These are phyloP conservation scores for Thamnophis elegans DNA, from an alignment of 2,797 vertebrate genomes.

Conservation along the genomic window DNA sequence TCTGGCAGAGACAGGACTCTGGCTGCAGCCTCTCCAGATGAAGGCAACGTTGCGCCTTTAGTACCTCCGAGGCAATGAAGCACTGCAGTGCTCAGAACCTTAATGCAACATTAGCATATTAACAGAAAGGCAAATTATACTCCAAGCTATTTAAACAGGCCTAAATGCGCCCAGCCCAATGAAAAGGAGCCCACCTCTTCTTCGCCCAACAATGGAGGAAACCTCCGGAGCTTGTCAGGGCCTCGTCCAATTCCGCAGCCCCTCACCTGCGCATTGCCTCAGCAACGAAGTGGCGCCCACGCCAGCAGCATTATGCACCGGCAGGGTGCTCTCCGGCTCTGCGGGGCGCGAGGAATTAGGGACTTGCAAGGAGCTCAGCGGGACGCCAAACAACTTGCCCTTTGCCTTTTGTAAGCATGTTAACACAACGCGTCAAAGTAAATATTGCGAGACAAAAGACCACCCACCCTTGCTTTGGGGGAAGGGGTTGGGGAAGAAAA, in stretches of 20 bases:
- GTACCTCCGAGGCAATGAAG: conserved; percentile 15
- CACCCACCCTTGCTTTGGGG: conserved; percentile 2
- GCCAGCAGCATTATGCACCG: background rate
- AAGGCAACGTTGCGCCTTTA: background rate
- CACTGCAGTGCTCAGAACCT: background rate
- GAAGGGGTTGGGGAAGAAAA: background rate
- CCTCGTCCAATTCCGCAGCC: background rate
- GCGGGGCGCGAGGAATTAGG: background rate
- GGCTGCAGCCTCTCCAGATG: background rate
- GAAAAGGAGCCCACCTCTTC: background rate
- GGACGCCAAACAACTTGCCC: background rate
- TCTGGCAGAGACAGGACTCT: background rate
- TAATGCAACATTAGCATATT: rapidly evolving
- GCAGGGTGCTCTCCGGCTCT: background rate
- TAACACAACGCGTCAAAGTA: background rate
- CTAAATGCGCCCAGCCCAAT: background rate
- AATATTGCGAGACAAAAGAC: background rate
- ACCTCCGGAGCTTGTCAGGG: conserved; percentile 24
- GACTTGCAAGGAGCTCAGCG: background rate
- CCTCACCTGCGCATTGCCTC: background rate
- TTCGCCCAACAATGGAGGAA: background rate
- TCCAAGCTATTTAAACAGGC: conserved; percentile 8
- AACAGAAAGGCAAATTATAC: background rate
- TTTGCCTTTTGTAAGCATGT: background rate
- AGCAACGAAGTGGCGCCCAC: background rate